A percentile compares a stretch with the other conserved stretches of the same genome.
Conservation (phyloP, 2,113 vertebrate species). For the Azemiops feae region DNA sequence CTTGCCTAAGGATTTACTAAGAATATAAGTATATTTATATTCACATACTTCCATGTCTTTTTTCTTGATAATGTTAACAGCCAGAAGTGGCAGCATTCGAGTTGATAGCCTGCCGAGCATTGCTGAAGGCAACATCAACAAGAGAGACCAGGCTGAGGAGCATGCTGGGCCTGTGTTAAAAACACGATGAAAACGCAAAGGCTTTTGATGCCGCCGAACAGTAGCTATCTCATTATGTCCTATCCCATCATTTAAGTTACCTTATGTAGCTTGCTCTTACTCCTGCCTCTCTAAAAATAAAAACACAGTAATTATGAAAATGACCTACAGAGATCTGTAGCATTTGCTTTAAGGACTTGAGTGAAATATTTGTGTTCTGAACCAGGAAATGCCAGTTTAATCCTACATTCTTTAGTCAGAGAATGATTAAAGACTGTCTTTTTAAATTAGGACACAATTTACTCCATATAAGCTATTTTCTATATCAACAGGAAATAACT, state of each 20-base stretch:
- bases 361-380: not conserved
- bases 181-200: not conserved
- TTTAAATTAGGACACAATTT: not conserved
- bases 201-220: not conserved
- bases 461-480: not conserved
- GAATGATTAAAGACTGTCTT: not conserved
- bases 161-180: not conserved
- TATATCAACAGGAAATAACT: not conserved
- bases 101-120: not conserved
- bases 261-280: not conserved
- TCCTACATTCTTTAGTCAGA: not conserved
- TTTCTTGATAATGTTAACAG: not conserved
- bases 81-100: slow-evolving; percentile 7
- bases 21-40: not conserved
- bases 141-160: not conserved
- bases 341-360: not conserved
- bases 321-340: not conserved
- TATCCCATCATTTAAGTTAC: not conserved
- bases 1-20: not conserved
- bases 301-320: not conserved
- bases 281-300: not conserved
- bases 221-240: not conserved
- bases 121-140: slow-evolving; percentile 1
- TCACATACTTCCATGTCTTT: not conserved
- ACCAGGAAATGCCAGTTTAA: not conserved